Evolutionary conservation across 2,888 invertebrate genomes (phyloP).

Genomic region (Apantesis nais): DNA sequence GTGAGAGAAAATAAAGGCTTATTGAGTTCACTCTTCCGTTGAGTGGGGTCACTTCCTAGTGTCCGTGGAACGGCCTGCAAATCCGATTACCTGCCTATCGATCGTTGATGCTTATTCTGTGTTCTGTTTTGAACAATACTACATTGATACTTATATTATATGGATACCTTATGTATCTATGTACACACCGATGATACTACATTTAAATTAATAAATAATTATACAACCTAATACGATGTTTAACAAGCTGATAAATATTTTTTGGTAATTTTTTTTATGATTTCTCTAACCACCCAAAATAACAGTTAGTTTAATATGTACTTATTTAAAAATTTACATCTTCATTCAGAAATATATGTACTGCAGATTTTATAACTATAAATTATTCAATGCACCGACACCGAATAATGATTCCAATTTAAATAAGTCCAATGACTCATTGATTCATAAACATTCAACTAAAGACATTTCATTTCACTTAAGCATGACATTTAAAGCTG

Average conservation of each 20-base stretch:
- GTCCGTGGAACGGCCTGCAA: slow-evolving; percentile 64
- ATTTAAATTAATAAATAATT: slow-evolving; percentile 15
- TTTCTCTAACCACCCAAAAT: too few species aligned
- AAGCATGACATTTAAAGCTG: background rate
- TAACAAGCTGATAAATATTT: too few species aligned
- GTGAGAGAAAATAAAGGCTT: slow-evolving; percentile 63
- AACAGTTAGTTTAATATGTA: too few species aligned
- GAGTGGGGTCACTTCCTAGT: slow-evolving; percentile 76
- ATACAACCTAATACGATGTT: too few species aligned
- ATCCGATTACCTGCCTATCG: slow-evolving; percentile 73
- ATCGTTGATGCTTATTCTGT: slow-evolving; percentile 59
- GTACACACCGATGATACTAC: background rate
- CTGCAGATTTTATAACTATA: too few species aligned
- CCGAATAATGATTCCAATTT: too few species aligned
- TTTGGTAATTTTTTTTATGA: too few species aligned
- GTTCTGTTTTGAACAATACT: slow-evolving; percentile 34
- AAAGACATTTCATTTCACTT: background rate
- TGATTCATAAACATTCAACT: background rate
- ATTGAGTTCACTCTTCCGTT: slow-evolving; percentile 70
- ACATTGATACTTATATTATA: background rate
- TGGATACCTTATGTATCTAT: too few species aligned
- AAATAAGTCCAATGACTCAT: background rate
- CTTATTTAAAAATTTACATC: too few species aligned
- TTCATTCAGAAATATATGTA: too few species aligned
- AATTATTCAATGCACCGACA: too few species aligned